Evolutionary conservation across 2,888 invertebrate species (phyloP).

Genomic region (Parelbella ahira): DNA sequence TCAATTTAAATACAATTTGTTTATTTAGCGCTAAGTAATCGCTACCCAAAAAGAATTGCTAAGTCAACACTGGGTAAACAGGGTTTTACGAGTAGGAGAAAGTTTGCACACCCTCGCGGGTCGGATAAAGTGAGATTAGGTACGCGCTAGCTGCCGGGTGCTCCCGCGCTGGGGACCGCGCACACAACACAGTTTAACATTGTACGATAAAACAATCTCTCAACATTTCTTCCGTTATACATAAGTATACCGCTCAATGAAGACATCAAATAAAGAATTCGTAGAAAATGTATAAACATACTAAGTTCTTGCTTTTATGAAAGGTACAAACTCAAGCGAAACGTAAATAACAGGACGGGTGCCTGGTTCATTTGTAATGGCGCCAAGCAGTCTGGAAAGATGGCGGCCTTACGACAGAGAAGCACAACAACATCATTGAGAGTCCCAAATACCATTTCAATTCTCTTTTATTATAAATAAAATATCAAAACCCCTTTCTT

Average conservation of each 20-base stretch:
- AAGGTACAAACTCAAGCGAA: conserved; percentile 27
- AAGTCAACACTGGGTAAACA: conserved; percentile 45
- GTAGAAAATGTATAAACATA: conserved; percentile 6
- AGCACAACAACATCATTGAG: conserved; percentile 56
- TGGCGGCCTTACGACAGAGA: conserved; percentile 56
- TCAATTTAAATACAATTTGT: too few relatives aligned
- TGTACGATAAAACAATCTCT: conserved; percentile 21
- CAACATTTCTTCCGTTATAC: too few relatives aligned
- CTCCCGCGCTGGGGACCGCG: conserved; percentile 16
- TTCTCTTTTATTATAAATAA: too few relatives aligned
- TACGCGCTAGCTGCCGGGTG: conserved; percentile 25
- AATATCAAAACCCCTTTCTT: too few relatives aligned
- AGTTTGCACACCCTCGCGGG: conserved; percentile 44
- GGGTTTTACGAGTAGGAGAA: conserved; percentile 47
- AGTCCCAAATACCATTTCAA: too few relatives aligned
- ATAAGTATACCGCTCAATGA: too few relatives aligned
- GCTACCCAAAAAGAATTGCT: conserved; percentile 47
- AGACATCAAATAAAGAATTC: too few relatives aligned
- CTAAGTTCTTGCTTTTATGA: conserved; percentile 8
- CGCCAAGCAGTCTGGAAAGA: conserved; percentile 78
- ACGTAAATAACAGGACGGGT: conserved; percentile 29
- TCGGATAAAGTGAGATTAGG: conserved; percentile 36
- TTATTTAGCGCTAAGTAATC: conserved; percentile 53
- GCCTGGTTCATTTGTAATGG: conserved; percentile 67
- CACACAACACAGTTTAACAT: conserved; percentile 1